Base-by-base conservation (phyloP, 2,797 vertebrate species). In the Neopelma chrysocephalum region DNA sequence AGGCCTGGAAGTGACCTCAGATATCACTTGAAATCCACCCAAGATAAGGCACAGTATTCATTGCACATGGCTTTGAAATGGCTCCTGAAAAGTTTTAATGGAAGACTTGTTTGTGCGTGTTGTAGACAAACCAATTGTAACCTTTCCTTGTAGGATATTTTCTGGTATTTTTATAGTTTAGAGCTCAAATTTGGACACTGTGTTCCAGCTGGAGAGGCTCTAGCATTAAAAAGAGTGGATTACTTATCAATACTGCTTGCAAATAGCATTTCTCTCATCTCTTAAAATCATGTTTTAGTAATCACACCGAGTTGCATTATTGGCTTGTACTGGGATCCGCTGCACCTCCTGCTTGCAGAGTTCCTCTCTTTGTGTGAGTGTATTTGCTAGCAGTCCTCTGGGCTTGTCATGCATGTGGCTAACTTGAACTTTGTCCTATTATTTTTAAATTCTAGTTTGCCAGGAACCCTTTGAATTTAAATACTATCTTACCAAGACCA, bases 331-430 rank as follows among this genome's bases (percentile, higher is more conserved):
- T 38, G 51, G 27, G 50, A 61, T 57, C 38, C 0, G 3, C 61
- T 69, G 8, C n/a, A 20, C 26, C 62, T 76, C 56, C 75, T 91
- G 71, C 78, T 53, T 27, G 7, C 31, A 11, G 50, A 65, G 20
- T 15, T 61, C 18, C 32, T 61, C 32, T 38, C 18, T 34, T 34
- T 38, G 9, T 58, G 31, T 22, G 18, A 73, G 25, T 12, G 20
- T 26, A 9, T 69, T 91, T 86, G 57, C 25, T 23, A 40, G 26
- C 53, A 50, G n/a, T 26, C 77, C 40, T 73, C 58, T 2, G 11
- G 34, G 34, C 8, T 57, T 14, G 11, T 17, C 0, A 0, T 54
- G 9, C 43, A 10, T 1, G 0, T 26, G 53, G 53, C 56, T 58
- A 8, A 50, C 51, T 36, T 68, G 34, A 82, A 57, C 38, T 80